These are phyloP conservation scores for Anthonomus grandis DNA, from an alignment of 1,140 invertebrate species.

Conservation along the genomic window DNA sequence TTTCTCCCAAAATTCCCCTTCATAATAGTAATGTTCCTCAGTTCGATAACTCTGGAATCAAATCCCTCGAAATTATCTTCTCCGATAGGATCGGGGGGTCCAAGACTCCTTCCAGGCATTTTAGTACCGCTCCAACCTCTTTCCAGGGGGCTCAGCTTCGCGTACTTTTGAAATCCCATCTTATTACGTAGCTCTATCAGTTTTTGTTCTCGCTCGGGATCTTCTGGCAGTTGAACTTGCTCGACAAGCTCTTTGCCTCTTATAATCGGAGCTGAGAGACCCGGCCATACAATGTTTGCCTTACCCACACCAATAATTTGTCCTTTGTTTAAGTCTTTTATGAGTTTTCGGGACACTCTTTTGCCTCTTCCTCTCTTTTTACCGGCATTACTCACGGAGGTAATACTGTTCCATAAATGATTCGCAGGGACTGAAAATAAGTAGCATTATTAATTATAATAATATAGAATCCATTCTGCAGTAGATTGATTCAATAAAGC, in stretches of 20 bases:
- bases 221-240: slow-evolving; percentile 66
- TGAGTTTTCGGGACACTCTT: slow-evolving; percentile 65
- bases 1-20: slow-evolving; percentile 79
- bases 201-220: slow-evolving; percentile 68
- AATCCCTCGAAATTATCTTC: slow-evolving; percentile 82
- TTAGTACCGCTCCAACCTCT: slow-evolving; percentile 84
- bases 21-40: slow-evolving; percentile 80
- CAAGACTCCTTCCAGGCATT: slow-evolving; percentile 79
- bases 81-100: slow-evolving; percentile 79
- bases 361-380: slow-evolving; percentile 90
- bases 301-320: slow-evolving; percentile 83
- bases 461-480: neutral
- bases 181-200: slow-evolving; percentile 69
- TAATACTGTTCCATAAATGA: slow-evolving; percentile 90
- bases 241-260: slow-evolving; percentile 71
- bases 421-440: slow-evolving; percentile 73
- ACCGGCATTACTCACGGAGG: slow-evolving; percentile 94
- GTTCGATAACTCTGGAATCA: slow-evolving; percentile 80
- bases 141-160: slow-evolving; percentile 73
- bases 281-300: slow-evolving; percentile 57
- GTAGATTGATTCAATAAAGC: neutral
- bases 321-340: slow-evolving; percentile 85
- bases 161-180: slow-evolving; percentile 58
- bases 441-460: too few relatives aligned
- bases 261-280: slow-evolving; percentile 80